These are phyloP conservation scores for Nannoperca australis DNA, from an alignment of 2,797 vertebrate genomes.

Conservation along the genomic window DNA sequence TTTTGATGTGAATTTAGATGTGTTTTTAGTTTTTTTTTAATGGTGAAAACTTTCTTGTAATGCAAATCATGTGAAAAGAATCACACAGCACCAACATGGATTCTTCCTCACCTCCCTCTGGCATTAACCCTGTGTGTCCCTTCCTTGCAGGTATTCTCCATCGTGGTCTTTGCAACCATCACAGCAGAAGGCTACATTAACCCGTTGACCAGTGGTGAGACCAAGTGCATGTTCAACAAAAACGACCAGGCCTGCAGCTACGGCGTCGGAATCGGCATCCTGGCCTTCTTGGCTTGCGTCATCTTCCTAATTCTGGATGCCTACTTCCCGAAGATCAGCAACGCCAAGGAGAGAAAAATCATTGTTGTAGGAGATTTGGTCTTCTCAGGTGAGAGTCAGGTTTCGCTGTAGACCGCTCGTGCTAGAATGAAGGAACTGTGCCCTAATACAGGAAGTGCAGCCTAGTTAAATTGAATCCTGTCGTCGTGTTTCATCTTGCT, in stretches of 20 bases:
- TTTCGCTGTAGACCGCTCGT: not conserved
- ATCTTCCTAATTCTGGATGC: conserved; percentile 88
- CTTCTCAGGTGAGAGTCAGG: conserved; percentile 88
- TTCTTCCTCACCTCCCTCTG: not conserved
- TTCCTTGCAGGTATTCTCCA: conserved; percentile 87
- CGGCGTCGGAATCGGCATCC: conserved; percentile 86
- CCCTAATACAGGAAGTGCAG: not conserved
- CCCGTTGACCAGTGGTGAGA: rapidly evolving
- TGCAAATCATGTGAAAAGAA: conserved; percentile 42
- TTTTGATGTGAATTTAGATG: not conserved
- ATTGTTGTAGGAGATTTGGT: conserved; percentile 89
- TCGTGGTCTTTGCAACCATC: conserved; percentile 93
- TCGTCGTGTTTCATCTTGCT: not conserved
- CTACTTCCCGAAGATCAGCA: conserved; percentile 92
- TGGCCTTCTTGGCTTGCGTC: conserved; percentile 91
- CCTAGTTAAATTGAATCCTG: not conserved
- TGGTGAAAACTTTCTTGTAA: conserved; percentile 9
- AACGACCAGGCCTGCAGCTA: conserved; percentile 90
- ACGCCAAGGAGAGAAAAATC: conserved; percentile 89
- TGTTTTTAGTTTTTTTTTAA: not conserved
- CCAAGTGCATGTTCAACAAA: conserved; percentile 87
- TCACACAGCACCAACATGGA: not conserved
- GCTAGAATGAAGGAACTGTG: conserved; percentile 3
- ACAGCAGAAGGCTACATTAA: conserved; percentile 90
- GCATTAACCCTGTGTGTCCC: conserved; percentile 22